A percentile compares a stretch with the other conserved stretches of the same genome.
These are phyloP conservation scores for Luperina testacea DNA, from an alignment of 2,888 invertebrate species.

Conservation along the genomic window DNA sequence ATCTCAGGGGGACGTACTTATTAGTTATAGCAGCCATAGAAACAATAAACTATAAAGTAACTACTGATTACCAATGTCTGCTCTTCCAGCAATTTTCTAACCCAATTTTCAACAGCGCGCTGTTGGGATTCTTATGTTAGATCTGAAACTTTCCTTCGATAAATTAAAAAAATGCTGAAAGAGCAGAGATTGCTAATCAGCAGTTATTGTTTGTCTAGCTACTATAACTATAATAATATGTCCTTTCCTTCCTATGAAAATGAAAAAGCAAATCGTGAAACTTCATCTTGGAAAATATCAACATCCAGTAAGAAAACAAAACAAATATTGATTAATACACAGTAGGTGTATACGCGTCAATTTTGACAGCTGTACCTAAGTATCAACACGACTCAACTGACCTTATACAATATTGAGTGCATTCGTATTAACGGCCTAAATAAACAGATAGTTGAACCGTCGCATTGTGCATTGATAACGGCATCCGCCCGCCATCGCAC, in stretches of 20 bases:
- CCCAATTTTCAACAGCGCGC: neutral
- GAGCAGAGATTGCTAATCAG: neutral
- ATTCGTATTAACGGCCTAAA: slow-evolving; percentile 74
- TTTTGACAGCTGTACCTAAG: slow-evolving; percentile 57
- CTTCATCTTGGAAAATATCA: slow-evolving; percentile 24
- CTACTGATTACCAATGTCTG: neutral
- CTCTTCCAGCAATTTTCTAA: slow-evolving; percentile 3
- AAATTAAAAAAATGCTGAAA: neutral
- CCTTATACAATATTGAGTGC: slow-evolving; percentile 82
- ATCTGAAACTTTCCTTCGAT: neutral
- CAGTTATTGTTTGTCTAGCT: neutral
- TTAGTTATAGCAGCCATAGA: slow-evolving; percentile 17
- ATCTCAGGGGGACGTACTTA: slow-evolving; percentile 30
- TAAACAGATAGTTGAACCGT: slow-evolving; percentile 75
- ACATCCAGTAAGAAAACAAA: slow-evolving; percentile 17
- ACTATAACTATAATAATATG: neutral
- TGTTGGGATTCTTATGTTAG: too few relatives aligned
- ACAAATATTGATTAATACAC: slow-evolving; percentile 1
- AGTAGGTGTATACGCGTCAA: slow-evolving; percentile 21
- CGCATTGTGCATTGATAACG: slow-evolving; percentile 78
- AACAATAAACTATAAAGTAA: slow-evolving; percentile 12
- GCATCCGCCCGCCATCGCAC: slow-evolving; percentile 82
- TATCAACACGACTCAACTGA: slow-evolving; percentile 77
- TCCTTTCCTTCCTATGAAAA: neutral
- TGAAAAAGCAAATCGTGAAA: neutral